phyloP scores from a whole-genome alignment of 2,888 invertebrate genomes.

The Polydrusus cervinus region DNA sequence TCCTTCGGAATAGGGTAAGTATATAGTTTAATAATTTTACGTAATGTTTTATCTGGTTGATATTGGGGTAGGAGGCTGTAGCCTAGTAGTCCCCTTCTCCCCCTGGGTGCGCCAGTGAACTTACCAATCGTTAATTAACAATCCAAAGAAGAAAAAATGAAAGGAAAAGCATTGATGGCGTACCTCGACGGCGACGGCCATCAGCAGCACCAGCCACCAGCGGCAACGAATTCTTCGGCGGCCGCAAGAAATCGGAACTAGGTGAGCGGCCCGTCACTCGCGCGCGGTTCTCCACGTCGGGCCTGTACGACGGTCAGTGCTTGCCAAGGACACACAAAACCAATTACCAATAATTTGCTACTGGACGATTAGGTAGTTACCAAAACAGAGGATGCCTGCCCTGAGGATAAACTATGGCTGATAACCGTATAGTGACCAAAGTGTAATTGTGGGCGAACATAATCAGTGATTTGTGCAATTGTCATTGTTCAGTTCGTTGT shows the following conservation, averaged over 20 bases:
- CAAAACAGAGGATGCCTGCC: conserved; percentile 8
- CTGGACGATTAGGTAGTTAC: conserved; percentile 15
- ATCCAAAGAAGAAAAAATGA: conserved; percentile 11
- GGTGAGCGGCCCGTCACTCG: conserved; percentile 53
- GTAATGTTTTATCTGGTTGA: too few species aligned
- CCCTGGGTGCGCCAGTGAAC: not conserved
- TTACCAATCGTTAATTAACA: not conserved
- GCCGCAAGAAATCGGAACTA: conserved; percentile 51
- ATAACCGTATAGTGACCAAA: conserved; percentile 3
- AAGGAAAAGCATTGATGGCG: conserved; percentile 15
- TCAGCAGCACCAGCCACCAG: conserved; percentile 49
- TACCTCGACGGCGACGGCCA: conserved; percentile 30
- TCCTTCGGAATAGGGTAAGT: too few species aligned
- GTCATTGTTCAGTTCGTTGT: not conserved
- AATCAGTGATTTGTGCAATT: conserved; percentile 20
- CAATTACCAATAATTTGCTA: conserved; percentile 16
- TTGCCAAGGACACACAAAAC: conserved; percentile 27
- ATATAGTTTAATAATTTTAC: too few species aligned
- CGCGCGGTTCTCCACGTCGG: conserved; percentile 40
- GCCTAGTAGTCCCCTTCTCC: too few species aligned
- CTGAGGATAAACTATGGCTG: not conserved
- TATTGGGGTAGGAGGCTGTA: too few species aligned
- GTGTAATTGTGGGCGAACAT: conserved; percentile 6
- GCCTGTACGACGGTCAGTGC: conserved; percentile 25
- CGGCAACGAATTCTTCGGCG: conserved; percentile 52